phyloP scores from a whole-genome alignment of 2,113 vertebrate species.

The Rhagologus leucostigma region DNA sequence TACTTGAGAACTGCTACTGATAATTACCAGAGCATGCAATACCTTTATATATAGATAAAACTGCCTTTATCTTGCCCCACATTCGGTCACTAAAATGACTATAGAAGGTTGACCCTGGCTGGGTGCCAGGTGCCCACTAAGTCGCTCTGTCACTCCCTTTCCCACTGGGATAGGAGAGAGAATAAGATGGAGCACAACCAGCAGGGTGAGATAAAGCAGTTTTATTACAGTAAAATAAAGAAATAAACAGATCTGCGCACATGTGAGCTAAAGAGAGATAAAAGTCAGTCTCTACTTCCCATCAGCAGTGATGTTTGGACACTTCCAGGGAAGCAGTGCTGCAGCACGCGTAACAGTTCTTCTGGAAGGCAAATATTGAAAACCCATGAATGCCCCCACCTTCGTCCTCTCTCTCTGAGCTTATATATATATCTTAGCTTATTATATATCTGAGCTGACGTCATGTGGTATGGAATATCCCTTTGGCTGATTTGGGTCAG shows the following conservation, averaged over 20 bases:
- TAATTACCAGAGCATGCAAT: neutral
- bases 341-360: accelerated
- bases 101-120: neutral
- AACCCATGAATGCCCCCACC: neutral
- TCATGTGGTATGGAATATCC: neutral
- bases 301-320: neutral
- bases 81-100: neutral
- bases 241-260: neutral
- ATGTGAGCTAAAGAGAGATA: neutral
- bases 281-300: neutral
- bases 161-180: neutral
- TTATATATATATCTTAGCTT: neutral
- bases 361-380: neutral
- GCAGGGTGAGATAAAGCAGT: neutral
- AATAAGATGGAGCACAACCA: neutral
- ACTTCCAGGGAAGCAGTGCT: neutral
- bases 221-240: neutral
- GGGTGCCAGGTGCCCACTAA: neutral
- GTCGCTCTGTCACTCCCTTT: neutral
- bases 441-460: neutral
- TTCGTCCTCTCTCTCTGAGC: neutral
- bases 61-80: neutral
- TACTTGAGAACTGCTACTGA: neutral
- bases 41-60: too few species aligned
- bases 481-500: neutral